Evolutionary conservation across 2,113 vertebrate genomes (phyloP).

Genomic region (Thymallus thymallus): DNA sequence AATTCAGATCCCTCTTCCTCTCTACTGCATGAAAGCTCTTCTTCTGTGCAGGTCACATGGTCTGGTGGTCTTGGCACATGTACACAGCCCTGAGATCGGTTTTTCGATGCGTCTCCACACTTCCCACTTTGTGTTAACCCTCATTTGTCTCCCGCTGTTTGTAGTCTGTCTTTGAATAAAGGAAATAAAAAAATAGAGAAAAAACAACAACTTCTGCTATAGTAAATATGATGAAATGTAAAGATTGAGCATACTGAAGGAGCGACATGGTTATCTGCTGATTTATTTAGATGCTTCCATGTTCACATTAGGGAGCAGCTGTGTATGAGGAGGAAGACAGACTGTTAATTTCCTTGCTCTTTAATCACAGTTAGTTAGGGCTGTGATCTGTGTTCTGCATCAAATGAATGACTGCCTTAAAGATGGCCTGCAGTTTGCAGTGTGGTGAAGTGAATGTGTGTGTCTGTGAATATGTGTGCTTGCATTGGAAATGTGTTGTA

Average conservation of each 20-base stretch:
- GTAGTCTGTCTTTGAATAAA: too few species aligned
- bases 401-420: background rate
- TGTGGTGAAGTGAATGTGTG: background rate
- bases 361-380: background rate
- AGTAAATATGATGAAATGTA: background rate
- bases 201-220: too few species aligned
- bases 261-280: background rate
- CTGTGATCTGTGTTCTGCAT: background rate
- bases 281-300: slow-evolving; percentile 22
- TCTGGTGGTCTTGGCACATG: too few species aligned
- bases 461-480: background rate
- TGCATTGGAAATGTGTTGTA: too few species aligned
- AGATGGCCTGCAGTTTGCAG: background rate
- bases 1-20: background rate
- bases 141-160: too few species aligned
- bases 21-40: background rate
- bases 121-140: too few species aligned
- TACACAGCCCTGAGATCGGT: too few species aligned
- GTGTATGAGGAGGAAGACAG: background rate
- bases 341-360: background rate
- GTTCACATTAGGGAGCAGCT: background rate
- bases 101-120: too few species aligned
- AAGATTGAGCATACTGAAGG: background rate
- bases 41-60: background rate
- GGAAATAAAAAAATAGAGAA: too few species aligned